phyloP scores from a whole-genome alignment of 2,113 vertebrate genomes.

The Cisticola juncidis region DNA sequence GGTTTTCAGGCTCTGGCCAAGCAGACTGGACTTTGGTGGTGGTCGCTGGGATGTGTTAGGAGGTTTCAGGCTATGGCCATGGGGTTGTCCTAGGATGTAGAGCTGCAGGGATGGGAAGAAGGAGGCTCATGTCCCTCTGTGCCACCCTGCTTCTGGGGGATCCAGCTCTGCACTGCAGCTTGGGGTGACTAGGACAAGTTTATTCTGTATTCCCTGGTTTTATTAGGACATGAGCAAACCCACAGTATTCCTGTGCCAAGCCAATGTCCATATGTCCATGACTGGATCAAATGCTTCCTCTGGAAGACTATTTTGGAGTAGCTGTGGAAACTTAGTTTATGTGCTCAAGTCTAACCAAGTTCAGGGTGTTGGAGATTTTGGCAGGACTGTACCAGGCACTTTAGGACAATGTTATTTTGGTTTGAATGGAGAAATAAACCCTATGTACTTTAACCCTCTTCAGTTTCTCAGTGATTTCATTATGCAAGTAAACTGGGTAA shows the following conservation, averaged over 20 bases:
- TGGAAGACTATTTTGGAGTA: not conserved
- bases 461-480: not conserved
- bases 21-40: not conserved
- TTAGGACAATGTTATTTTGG: not conserved
- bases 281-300: not conserved
- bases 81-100: not conserved
- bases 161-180: not conserved
- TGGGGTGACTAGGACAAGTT: not conserved
- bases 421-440: not conserved
- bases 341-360: not conserved
- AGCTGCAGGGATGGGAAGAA: not conserved
- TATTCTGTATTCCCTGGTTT: not conserved
- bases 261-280: rapidly evolving
- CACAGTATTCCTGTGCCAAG: rapidly evolving
- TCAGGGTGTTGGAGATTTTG: not conserved
- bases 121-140: not conserved
- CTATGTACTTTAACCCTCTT: not conserved
- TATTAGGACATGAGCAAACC: not conserved
- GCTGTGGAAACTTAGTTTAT: not conserved
- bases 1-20: not conserved
- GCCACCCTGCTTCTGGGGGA: not conserved
- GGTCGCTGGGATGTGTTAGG: not conserved
- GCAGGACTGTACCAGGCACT: not conserved
- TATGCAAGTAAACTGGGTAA: not conserved
- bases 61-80: not conserved